Conservation (phyloP, 2,797 vertebrate genomes). For the Psittacula derbiana region DNA sequence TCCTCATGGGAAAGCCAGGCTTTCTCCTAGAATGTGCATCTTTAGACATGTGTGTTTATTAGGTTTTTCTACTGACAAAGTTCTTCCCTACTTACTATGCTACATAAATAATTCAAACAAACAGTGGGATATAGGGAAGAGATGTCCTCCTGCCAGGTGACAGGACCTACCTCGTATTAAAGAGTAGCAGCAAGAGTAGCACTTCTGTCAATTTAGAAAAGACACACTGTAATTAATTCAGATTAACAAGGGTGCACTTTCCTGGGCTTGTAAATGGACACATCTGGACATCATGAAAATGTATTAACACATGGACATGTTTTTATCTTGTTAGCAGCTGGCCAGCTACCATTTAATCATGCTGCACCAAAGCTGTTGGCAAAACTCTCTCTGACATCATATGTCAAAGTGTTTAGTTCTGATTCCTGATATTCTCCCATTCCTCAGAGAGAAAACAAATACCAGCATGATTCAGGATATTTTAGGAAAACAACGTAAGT, state of each 20-base stretch:
- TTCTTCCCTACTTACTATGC: not conserved
- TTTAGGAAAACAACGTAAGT: not conserved
- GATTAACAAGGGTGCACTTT: not conserved
- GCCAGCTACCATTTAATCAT: not conserved
- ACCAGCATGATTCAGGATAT: not conserved
- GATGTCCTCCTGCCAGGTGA: not conserved
- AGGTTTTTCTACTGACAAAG: not conserved
- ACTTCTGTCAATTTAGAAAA: not conserved
- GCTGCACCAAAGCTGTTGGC: not conserved
- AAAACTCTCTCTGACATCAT: not conserved
- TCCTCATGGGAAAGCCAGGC: not conserved
- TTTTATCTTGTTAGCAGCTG: conserved; percentile 27
- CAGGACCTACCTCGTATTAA: not conserved
- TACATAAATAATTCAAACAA: not conserved
- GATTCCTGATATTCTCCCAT: not conserved
- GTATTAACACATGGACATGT: not conserved
- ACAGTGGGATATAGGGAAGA: not conserved
- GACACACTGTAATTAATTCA: not conserved
- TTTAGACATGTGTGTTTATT: not conserved
- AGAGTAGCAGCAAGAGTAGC: not conserved
- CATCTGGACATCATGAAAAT: not conserved
- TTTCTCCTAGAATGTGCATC: not conserved
- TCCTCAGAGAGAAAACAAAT: not conserved
- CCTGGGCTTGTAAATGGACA: not conserved
- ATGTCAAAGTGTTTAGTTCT: not conserved